Base-by-base conservation (phyloP, 2,113 vertebrate genomes). In the Chaetops frenatus region DNA sequence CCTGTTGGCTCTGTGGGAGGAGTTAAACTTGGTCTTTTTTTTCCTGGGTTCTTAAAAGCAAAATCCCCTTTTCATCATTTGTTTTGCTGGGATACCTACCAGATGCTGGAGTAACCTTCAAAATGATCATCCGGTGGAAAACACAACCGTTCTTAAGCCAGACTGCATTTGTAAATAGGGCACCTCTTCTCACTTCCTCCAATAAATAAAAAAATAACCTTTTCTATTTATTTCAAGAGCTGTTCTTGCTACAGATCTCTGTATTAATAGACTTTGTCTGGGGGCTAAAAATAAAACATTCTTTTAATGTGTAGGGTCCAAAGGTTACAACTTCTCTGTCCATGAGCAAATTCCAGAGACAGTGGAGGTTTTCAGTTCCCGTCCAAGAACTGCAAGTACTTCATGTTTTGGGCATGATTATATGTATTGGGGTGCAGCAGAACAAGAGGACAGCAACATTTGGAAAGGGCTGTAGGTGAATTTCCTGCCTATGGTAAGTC, bases 211-310 rank as follows among this genome's bases (percentile, higher is more conserved):
- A 72, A 89, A 90, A 91, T 88, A 92, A 74, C 48, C 7, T 47
- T 74, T 94, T 89, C 47, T 94, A 78, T 94, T 96, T 94, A 88
- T 94, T 60, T 88, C 90, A 83, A 96, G 67, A 72, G 72, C 62
- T 92, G 88, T 78, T 29, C 15, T 88, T 65, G 89, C 88, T 92
- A 53, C 83, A 94, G 89, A 54, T 94, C 38, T 95, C 38, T 47
- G 83, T 81, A 53, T 38, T 90, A 87, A 86, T 24, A 72, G 51
- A 54, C 57, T 91, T 56, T 57, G 24, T 64, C 31, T 85, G 1
- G 1, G 83, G 94, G 24, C 76, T 48, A 67, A 90, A 86, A 61
- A 25, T 56, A 67, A 48, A 62, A 27, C 2, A 9, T 13, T 53
- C 23, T 70, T 92, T 80, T 73, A 69, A 65, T 8, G 3, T 44